Evolutionary conservation across 2,797 vertebrate genomes (phyloP).

Genomic region (Dromococcyx pavoninus): DNA sequence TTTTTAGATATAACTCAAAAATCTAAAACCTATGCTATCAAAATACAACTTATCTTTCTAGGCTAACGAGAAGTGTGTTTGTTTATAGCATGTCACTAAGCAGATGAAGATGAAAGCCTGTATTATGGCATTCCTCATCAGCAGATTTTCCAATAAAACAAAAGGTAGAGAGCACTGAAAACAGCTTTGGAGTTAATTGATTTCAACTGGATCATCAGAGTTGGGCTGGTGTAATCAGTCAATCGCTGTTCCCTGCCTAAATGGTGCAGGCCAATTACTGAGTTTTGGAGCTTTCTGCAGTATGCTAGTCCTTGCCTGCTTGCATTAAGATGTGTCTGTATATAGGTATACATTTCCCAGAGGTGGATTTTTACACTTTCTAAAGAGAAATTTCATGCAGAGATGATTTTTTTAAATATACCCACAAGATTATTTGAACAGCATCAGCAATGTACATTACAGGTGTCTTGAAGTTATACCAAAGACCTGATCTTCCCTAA

Average conservation of each 20-base stretch:
- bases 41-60: not conserved
- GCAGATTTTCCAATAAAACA: not conserved
- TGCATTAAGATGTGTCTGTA: not conserved
- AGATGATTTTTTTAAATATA: not conserved
- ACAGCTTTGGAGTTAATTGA: not conserved
- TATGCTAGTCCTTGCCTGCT: not conserved
- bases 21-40: not conserved
- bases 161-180: not conserved
- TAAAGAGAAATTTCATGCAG: not conserved
- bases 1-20: not conserved
- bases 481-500: constrained; percentile 27
- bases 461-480: not conserved
- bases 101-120: not conserved
- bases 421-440: not conserved
- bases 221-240: not conserved
- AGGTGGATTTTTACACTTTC: not conserved
- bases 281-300: not conserved
- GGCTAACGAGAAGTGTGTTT: not conserved
- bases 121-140: not conserved
- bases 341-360: not conserved
- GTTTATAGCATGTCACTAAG: not conserved
- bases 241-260: not conserved
- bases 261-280: not conserved
- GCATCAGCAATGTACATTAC: not conserved
- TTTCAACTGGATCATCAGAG: not conserved